Conservation (phyloP, 2,113 vertebrate genomes). For the Calyptomena viridis region DNA sequence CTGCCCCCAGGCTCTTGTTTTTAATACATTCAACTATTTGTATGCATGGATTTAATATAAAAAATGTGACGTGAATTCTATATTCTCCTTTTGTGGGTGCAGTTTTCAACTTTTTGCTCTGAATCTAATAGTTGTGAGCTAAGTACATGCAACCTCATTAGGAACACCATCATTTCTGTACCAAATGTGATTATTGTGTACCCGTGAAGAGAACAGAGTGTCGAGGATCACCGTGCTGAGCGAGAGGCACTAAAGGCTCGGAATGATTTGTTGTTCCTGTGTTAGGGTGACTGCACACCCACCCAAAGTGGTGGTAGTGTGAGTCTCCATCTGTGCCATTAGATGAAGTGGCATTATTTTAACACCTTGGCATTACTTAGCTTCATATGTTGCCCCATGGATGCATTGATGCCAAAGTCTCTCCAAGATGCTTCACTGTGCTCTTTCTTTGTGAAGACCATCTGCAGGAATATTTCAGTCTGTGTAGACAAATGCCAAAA, state of each 20-base stretch:
- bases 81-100: background rate
- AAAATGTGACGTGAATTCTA: background rate
- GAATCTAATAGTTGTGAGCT: background rate
- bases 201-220: background rate
- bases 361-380: background rate
- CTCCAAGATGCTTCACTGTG: background rate
- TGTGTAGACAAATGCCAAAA: background rate
- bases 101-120: background rate
- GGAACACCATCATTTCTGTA: background rate
- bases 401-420: background rate
- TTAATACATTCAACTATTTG: background rate
- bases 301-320: background rate
- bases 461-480: slow-evolving; percentile 18
- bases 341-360: background rate
- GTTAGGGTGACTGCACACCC: background rate
- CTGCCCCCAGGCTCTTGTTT: background rate
- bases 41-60: background rate
- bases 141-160: background rate
- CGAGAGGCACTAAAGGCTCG: background rate
- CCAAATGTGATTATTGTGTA: background rate
- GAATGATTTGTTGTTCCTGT: background rate
- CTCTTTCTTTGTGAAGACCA: background rate
- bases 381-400: background rate
- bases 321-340: slow-evolving; percentile 33
- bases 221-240: background rate